Conservation (phyloP, 2,888 invertebrate species). For the Apotomis turbidana region DNA sequence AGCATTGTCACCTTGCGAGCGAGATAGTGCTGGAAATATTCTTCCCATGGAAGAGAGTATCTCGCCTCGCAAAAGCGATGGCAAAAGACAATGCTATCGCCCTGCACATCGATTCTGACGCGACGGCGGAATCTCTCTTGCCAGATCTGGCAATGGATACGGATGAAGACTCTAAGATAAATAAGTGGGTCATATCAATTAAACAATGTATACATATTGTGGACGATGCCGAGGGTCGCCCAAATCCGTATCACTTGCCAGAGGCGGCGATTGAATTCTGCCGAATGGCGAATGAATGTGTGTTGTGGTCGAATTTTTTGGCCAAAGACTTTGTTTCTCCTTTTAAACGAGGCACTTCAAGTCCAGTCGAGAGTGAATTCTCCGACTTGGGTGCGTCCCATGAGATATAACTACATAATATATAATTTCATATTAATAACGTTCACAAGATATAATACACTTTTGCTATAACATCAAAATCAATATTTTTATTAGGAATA, state of each 20-base stretch:
- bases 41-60: background rate
- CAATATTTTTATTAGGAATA: too few species aligned
- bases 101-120: background rate
- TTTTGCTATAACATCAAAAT: too few species aligned
- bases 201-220: too few species aligned
- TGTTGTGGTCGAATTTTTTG: background rate
- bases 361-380: constrained; percentile 1
- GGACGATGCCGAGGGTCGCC: constrained; percentile 1
- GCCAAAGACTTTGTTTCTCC: background rate
- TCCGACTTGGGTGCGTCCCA: too few species aligned
- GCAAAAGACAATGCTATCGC: background rate
- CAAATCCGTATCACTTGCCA: constrained; percentile 3
- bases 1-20: background rate
- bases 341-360: constrained; percentile 7
- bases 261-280: background rate
- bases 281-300: background rate
- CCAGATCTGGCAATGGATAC: background rate
- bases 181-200: background rate
- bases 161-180: background rate
- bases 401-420: too few species aligned
- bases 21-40: background rate
- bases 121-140: too few species aligned
- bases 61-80: background rate
- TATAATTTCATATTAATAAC: too few species aligned
- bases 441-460: too few species aligned